These are phyloP conservation scores for Benitochromis conjunctus DNA, from an alignment of 2,113 vertebrate genomes.

Conservation along the genomic window DNA sequence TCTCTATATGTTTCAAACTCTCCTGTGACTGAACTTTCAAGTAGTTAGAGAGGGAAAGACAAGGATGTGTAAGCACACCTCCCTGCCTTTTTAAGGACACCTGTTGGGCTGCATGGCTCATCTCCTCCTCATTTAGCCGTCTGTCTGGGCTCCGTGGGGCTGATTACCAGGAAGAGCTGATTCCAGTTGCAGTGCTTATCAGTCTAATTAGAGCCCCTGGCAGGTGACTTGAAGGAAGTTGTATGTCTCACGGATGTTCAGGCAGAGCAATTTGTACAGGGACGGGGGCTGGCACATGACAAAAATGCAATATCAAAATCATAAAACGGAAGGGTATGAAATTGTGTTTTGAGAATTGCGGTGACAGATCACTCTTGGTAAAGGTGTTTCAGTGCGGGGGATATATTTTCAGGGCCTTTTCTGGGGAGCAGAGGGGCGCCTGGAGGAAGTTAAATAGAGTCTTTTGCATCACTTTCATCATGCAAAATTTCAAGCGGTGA, in stretches of 20 bases:
- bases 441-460: constrained; percentile 14
- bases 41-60: constrained; percentile 4
- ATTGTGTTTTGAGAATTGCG: neutral
- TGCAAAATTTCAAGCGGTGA: constrained; percentile 12
- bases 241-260: constrained; percentile 40
- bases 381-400: neutral
- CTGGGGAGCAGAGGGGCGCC: neutral
- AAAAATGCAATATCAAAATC: neutral
- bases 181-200: constrained; percentile 70
- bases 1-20: constrained; percentile 17
- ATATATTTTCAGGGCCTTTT: constrained; percentile 10
- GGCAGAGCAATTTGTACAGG: constrained; percentile 32
- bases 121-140: constrained; percentile 70
- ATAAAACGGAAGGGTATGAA: neutral
- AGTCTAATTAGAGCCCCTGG: constrained; percentile 72
- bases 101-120: constrained; percentile 71
- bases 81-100: constrained; percentile 68
- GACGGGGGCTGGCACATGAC: constrained; percentile 1
- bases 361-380: neutral
- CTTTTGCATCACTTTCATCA: constrained; percentile 22
- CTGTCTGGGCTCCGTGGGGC: constrained; percentile 68
- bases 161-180: constrained; percentile 70
- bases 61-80: constrained; percentile 26
- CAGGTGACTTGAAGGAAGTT: constrained; percentile 66
- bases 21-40: constrained; percentile 22